Evolutionary conservation across 2,113 vertebrate species (phyloP).

Genomic region (Vulpes ferrilata): DNA sequence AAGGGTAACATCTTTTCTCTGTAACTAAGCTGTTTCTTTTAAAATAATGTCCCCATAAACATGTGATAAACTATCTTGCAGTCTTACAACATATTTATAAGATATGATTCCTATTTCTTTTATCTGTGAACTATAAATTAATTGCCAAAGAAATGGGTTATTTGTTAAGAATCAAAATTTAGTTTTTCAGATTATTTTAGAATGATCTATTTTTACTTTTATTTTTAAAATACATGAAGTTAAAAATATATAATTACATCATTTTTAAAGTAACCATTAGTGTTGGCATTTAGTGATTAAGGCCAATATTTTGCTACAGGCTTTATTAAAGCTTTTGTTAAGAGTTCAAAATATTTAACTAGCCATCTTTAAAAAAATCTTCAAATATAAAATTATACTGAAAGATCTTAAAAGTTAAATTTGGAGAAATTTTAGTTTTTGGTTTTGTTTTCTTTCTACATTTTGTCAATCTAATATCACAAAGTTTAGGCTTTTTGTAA

Average conservation of each 20-base stretch:
- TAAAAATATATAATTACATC: background rate
- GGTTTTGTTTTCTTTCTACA: slow-evolving; percentile 50
- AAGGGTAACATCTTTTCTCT: slow-evolving; percentile 10
- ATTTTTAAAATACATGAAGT: slow-evolving; percentile 49
- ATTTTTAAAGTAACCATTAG: slow-evolving; percentile 36
- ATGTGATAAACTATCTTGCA: slow-evolving; percentile 26
- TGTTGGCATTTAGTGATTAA: slow-evolving; percentile 30
- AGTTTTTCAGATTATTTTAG: slow-evolving; percentile 61
- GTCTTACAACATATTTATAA: slow-evolving; percentile 23
- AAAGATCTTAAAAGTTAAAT: slow-evolving; percentile 45
- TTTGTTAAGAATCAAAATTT: slow-evolving; percentile 31
- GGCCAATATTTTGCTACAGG: background rate
- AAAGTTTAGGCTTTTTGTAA: slow-evolving; percentile 43
- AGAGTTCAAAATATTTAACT: slow-evolving; percentile 49
- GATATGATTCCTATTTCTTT: slow-evolving; percentile 2
- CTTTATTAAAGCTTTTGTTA: slow-evolving; percentile 48
- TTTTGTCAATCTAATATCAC: slow-evolving; percentile 29
- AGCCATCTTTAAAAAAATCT: slow-evolving; percentile 21
- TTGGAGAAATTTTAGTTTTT: slow-evolving; percentile 52
- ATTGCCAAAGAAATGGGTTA: slow-evolving; percentile 30
- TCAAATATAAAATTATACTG: slow-evolving; percentile 47
- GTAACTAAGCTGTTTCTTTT: slow-evolving; percentile 65
- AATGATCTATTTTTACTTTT: slow-evolving; percentile 65
- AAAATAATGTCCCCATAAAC: slow-evolving; percentile 62
- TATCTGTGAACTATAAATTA: slow-evolving; percentile 56